Conservation (phyloP, 2,113 vertebrate genomes). For the Vidua macroura region DNA sequence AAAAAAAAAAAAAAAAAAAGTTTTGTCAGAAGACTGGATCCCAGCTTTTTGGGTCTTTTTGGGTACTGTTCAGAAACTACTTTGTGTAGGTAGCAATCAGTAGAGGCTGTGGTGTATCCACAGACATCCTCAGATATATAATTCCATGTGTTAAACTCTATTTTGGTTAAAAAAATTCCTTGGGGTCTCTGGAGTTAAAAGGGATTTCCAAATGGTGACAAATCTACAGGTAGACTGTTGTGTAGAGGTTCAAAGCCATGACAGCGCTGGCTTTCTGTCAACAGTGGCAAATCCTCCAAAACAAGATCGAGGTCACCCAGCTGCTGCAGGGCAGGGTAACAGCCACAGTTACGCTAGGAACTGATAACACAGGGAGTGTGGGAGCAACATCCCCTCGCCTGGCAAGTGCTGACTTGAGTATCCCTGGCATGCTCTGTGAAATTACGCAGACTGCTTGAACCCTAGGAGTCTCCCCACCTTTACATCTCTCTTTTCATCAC, state of each 20-base stretch:
- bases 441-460: background rate
- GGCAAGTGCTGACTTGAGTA: background rate
- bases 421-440: background rate
- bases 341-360: background rate
- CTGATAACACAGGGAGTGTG: background rate
- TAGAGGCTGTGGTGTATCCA: background rate
- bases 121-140: background rate
- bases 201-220: background rate
- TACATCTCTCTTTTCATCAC: background rate
- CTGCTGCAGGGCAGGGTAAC: background rate
- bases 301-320: background rate
- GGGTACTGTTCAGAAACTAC: background rate
- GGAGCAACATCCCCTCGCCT: background rate
- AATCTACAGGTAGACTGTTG: background rate
- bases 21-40: background rate
- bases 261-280: rapidly evolving
- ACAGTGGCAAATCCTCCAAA: background rate
- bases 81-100: background rate
- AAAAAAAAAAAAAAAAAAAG: background rate
- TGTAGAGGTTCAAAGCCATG: background rate
- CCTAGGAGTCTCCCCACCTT: background rate
- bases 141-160: background rate
- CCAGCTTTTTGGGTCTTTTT: background rate
- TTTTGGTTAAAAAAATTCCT: background rate
- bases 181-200: background rate